Conservation (phyloP, 1,140 invertebrate genomes). For the Procambarus virginalis region DNA sequence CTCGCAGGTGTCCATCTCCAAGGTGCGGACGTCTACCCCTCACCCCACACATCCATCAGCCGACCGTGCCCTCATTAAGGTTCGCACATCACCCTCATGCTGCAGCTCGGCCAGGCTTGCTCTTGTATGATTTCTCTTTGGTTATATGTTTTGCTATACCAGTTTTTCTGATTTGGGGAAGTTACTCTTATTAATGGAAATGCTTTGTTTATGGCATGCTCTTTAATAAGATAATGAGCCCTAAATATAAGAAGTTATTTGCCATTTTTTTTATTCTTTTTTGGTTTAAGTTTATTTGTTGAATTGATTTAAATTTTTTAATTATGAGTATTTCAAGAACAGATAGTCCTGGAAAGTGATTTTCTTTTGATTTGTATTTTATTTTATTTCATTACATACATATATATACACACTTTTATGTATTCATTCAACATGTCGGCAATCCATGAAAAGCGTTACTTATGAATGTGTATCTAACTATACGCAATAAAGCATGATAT, state of each 20-base stretch:
- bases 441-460: too few species aligned
- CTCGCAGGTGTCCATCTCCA: constrained; percentile 68
- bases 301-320: too few species aligned
- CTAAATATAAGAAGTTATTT: not conserved
- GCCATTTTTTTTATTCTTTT: not conserved
- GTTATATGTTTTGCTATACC: constrained; percentile 22
- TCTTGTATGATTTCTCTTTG: constrained; percentile 21
- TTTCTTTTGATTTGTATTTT: too few species aligned
- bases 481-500: too few species aligned
- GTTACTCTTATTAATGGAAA: not conserved
- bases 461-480: too few species aligned
- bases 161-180: not conserved
- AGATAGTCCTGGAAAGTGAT: too few species aligned
- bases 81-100: constrained; percentile 60
- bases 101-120: constrained; percentile 56
- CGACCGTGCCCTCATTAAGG: constrained; percentile 66
- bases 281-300: not conserved
- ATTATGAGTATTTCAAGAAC: too few species aligned
- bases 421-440: too few species aligned
- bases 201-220: not conserved
- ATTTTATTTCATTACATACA: too few species aligned
- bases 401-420: too few species aligned
- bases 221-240: not conserved
- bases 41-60: constrained; percentile 58
- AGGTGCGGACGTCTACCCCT: constrained; percentile 65